Evolutionary conservation across 2,888 invertebrate genomes (phyloP).

Genomic region (Pyralis farinalis): DNA sequence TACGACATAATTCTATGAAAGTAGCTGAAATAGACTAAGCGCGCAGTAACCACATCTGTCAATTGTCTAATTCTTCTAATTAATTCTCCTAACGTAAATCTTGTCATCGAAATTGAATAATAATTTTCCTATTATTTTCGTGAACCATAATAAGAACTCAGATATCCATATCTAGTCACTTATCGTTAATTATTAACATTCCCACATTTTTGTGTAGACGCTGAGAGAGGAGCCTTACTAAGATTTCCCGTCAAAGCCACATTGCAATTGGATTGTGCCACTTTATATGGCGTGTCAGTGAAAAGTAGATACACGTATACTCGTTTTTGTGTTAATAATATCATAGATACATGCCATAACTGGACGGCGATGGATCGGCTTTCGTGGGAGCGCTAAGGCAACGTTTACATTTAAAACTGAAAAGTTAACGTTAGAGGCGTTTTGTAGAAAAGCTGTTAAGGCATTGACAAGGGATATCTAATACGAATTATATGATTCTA

Average conservation of each 20-base stretch:
- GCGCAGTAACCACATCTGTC: no score
- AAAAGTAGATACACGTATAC: slow-evolving; percentile 51
- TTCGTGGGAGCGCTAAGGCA: slow-evolving; percentile 40
- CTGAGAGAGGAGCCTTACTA: slow-evolving; percentile 21
- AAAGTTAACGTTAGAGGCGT: no score
- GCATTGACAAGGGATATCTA: no score
- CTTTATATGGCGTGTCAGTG: slow-evolving; percentile 63
- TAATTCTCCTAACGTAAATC: no score
- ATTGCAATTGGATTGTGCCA: slow-evolving; percentile 47
- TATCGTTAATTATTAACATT: not conserved
- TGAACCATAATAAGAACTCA: not conserved
- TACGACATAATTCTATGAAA: no score
- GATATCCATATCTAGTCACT: not conserved
- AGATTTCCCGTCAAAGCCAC: slow-evolving; percentile 55
- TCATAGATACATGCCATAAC: slow-evolving; percentile 60
- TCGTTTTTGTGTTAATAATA: slow-evolving; percentile 64
- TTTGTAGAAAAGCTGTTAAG: no score
- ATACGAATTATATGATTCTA: no score
- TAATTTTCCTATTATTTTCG: not conserved
- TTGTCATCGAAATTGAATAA: no score
- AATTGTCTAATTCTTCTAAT: no score
- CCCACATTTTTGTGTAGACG: slow-evolving; percentile 15
- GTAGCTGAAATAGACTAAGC: no score
- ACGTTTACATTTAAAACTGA: not conserved
- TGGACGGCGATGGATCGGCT: slow-evolving; percentile 51